These are phyloP conservation scores for Pteria penguin DNA, from an alignment of 2,888 invertebrate genomes.

Conservation along the genomic window DNA sequence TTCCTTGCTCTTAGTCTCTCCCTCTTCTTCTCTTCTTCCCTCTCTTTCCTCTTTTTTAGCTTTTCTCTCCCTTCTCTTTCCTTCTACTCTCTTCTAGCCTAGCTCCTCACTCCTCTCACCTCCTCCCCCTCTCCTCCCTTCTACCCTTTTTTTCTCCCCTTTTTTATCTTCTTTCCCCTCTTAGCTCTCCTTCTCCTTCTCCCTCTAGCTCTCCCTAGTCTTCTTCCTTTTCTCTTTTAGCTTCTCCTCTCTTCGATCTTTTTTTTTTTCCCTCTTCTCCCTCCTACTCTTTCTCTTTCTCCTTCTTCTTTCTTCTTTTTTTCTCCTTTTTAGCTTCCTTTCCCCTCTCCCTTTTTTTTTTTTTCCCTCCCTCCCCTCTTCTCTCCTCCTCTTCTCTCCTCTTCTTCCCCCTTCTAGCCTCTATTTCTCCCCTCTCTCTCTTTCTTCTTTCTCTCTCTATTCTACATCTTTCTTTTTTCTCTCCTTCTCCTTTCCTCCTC, in stretches of 20 bases:
- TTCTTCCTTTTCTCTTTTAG: not conserved
- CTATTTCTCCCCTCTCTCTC: not conserved
- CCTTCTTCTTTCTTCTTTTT: not conserved
- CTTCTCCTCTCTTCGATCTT: slow-evolving; percentile 3
- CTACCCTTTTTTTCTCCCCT: not conserved
- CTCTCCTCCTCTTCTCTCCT: slow-evolving; percentile 8
- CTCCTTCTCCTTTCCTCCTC: not conserved
- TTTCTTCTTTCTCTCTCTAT: not conserved
- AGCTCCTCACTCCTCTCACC: not conserved
- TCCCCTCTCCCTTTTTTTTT: not conserved
- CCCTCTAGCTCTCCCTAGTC: not conserved
- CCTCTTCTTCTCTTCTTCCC: too few species aligned
- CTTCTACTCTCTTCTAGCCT: not conserved
- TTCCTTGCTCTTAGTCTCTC: too few species aligned
- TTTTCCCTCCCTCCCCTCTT: not conserved
- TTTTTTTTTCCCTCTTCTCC: not conserved
- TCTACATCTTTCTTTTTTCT: not conserved
- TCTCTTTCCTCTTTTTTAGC: too few species aligned
- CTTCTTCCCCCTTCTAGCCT: not conserved
- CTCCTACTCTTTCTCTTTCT: not conserved
- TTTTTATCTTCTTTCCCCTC: not conserved
- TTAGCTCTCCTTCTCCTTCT: not conserved
- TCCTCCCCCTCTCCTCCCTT: not conserved
- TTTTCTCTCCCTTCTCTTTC: too few species aligned
- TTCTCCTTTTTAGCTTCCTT: not conserved